These are phyloP conservation scores for Poicephalus gulielmi DNA, from an alignment of 2,113 vertebrate species.

Conservation along the genomic window DNA sequence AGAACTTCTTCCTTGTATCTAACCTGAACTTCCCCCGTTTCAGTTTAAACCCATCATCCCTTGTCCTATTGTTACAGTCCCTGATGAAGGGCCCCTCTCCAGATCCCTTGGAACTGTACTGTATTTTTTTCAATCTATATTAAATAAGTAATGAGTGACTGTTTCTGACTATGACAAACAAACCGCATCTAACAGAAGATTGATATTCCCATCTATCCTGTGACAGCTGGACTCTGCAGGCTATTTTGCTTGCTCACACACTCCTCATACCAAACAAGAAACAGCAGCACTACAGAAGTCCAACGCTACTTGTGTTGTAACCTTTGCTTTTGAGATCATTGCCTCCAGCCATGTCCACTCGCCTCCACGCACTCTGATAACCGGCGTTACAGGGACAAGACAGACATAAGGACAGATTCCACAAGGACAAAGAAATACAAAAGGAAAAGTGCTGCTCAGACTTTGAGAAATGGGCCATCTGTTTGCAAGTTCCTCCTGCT, in stretches of 20 bases:
- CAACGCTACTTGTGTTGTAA: neutral
- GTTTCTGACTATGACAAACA: neutral
- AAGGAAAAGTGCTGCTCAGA: neutral
- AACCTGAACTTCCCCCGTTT: neutral
- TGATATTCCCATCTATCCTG: neutral
- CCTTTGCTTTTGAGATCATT: neutral
- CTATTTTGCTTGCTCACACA: neutral
- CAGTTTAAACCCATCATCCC: neutral
- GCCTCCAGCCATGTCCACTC: neutral
- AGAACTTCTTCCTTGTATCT: neutral
- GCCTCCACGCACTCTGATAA: neutral
- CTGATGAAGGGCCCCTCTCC: neutral
- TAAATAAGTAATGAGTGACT: neutral
- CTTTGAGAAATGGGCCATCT: constrained; percentile 1
- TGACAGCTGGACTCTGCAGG: neutral
- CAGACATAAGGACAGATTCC: neutral
- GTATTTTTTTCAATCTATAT: neutral
- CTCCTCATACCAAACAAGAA: neutral
- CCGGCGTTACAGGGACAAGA: neutral
- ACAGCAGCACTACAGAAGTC: neutral
- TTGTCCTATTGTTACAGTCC: neutral
- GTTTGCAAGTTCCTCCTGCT: neutral
- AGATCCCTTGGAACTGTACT: neutral
- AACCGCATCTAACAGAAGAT: neutral
- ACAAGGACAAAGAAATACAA: neutral